A percentile compares a stretch with the other conserved stretches of the same genome.
Evolutionary conservation across 2,888 invertebrate species (phyloP).

Genomic region (Sminthurides aquaticus): DNA sequence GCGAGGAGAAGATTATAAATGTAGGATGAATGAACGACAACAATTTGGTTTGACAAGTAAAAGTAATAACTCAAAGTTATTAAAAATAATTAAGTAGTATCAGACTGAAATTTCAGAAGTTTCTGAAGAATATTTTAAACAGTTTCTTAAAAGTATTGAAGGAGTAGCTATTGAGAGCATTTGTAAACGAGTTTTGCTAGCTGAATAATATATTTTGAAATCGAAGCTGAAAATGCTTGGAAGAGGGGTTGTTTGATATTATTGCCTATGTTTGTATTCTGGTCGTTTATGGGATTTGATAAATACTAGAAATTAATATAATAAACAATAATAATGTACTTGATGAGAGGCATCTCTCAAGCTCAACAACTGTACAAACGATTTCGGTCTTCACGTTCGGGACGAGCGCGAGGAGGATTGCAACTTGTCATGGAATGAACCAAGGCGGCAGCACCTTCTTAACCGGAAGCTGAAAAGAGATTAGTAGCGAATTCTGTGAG

Average conservation of each 20-base stretch:
- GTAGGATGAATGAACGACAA: no score
- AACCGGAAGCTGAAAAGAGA: constrained; percentile 2
- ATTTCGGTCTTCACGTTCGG: background rate
- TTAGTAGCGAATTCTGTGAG: constrained; percentile 6
- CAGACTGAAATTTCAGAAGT: no score
- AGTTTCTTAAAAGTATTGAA: no score
- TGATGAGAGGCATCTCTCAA: background rate
- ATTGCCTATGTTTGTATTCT: background rate
- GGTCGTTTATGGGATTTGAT: background rate
- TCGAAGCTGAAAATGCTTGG: background rate
- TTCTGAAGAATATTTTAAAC: no score
- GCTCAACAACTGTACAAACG: background rate
- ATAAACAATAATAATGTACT: background rate
- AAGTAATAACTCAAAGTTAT: no score
- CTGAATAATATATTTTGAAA: no score
- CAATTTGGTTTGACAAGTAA: no score
- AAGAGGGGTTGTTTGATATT: background rate
- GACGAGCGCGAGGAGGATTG: background rate
- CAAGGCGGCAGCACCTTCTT: constrained; percentile 11
- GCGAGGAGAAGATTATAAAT: no score
- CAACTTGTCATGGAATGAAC: constrained; percentile 29
- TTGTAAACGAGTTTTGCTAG: no score
- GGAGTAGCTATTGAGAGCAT: no score
- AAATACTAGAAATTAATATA: background rate
- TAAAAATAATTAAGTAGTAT: no score